Evolutionary conservation across 2,888 invertebrate species (phyloP).

Genomic region (Cheilosia variabilis): DNA sequence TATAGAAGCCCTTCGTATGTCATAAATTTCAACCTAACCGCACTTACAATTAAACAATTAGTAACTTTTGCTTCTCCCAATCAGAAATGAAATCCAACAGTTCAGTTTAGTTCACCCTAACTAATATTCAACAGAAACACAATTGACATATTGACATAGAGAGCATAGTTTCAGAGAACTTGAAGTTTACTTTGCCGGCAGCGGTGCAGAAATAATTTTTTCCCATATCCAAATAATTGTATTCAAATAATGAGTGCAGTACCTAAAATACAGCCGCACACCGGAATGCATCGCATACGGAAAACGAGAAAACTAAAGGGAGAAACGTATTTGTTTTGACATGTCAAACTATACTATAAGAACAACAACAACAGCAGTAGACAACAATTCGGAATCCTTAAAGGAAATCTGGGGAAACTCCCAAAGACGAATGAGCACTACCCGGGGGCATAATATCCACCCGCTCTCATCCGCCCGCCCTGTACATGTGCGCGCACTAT

Average conservation of each 20-base stretch:
- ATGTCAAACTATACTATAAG: slow-evolving; percentile 35
- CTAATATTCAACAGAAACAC: neutral
- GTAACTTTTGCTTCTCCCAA: too few relatives aligned
- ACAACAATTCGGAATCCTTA: slow-evolving; percentile 29
- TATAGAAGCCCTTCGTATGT: too few relatives aligned
- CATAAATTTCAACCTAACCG: too few relatives aligned
- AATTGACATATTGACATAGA: slow-evolving; percentile 32
- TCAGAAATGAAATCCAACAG: neutral
- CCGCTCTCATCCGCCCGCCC: neutral
- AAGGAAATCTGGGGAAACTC: slow-evolving; percentile 8
- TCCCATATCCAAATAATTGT: slow-evolving; percentile 6
- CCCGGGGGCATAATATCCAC: slow-evolving; percentile 31
- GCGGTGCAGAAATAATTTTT: slow-evolving; percentile 18
- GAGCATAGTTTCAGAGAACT: slow-evolving; percentile 3
- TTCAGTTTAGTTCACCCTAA: neutral
- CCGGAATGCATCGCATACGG: slow-evolving; percentile 9
- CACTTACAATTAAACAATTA: too few relatives aligned
- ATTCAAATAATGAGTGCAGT: neutral
- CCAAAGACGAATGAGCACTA: slow-evolving; percentile 22
- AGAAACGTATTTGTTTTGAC: slow-evolving; percentile 44
- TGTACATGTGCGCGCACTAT: slow-evolving; percentile 49
- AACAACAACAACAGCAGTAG: neutral
- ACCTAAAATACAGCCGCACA: neutral
- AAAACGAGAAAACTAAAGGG: slow-evolving; percentile 6
- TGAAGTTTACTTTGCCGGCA: slow-evolving; percentile 30